Base-by-base conservation (phyloP, 2,888 invertebrate genomes). In the Pyrochroa serraticornis region DNA sequence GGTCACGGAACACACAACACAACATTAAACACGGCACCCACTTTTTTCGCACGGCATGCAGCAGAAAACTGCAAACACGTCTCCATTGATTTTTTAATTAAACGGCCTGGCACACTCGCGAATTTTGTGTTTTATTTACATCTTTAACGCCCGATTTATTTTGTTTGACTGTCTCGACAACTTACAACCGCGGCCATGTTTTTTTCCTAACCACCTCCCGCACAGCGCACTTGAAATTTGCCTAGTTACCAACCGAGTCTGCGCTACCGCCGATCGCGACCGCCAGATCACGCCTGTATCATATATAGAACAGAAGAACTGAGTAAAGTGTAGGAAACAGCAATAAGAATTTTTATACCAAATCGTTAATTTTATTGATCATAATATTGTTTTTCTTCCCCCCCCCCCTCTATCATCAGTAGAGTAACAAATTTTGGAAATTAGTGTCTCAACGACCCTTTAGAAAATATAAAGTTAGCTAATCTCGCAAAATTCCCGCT, bases 1-100 rank as follows among this genome's bases (percentile, higher is more conserved):
- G 77, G 76, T 77, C 76, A 75, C 67, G 66, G 67, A 72, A 66
- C 65, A 67, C 65, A 70, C 69, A 64, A 67, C 39, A 63, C 22
- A 22, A 22, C 65, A 69, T 51, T 58, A 44, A 59, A 63, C 59
- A 63, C 60, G 54, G 49, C 57, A 63, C 63, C 63, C 63, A 66
- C 65, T 64, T 63, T 56, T 44, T 46, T 13, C 62, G 59, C 65
- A 62, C 64, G 54, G 37, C 55, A 49, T 52, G 63, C 58, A 47
- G 49, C 56, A 55, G 60, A 45, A 45, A 47, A 48, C 44, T 13
- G 36, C 46, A 55, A 36, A 51, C 32, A 37, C 54, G 52, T 50
- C 38, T 43, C 51, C 50, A 57, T 41, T 57, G 56, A 58, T 58
- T 60, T 58, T 54, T 53, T 52, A 46, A 52, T 42, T 45, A 49